Percentiles rank a stretch among this genome's conserved stretches.
Evolutionary conservation across 2,888 invertebrate species (phyloP).

Genomic region (Aethes cnicana): DNA sequence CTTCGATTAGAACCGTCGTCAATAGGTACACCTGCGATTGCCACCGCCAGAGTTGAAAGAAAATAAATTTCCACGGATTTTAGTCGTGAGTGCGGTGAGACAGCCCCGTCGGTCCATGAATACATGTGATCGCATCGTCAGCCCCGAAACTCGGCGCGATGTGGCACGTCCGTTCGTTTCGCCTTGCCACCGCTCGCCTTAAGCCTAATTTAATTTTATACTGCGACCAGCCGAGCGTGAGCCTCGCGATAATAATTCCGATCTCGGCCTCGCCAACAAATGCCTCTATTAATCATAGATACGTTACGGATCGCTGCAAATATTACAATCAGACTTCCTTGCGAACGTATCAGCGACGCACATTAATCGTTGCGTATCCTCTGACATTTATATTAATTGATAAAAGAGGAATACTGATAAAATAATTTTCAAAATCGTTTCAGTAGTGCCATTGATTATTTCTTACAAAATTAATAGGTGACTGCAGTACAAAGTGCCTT

Average conservation of each 20-base stretch:
- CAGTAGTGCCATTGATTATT: no score
- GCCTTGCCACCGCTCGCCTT: slow-evolving; percentile 45
- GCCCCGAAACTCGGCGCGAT: slow-evolving; percentile 45
- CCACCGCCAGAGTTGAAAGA: slow-evolving; percentile 50
- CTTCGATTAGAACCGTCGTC: slow-evolving; percentile 29
- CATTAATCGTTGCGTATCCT: slow-evolving; percentile 18
- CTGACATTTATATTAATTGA: not conserved
- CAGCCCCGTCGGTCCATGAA: slow-evolving; percentile 54
- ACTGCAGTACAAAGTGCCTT: no score
- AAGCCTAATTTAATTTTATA: slow-evolving; percentile 74
- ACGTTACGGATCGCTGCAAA: slow-evolving; percentile 32
- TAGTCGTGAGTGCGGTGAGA: slow-evolving; percentile 44
- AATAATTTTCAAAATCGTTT: no score
- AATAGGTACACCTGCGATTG: slow-evolving; percentile 52
- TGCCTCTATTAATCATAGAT: slow-evolving; percentile 61
- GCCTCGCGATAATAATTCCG: slow-evolving; percentile 66
- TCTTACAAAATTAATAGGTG: no score
- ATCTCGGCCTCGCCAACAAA: slow-evolving; percentile 56
- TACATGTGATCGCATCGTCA: slow-evolving; percentile 57
- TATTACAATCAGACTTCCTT: slow-evolving; percentile 25
- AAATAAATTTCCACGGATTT: slow-evolving; percentile 67
- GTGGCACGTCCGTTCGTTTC: slow-evolving; percentile 33
- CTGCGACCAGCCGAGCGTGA: slow-evolving; percentile 67
- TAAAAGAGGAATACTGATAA: slow-evolving; percentile 22
- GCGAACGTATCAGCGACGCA: slow-evolving; percentile 19